Evolutionary conservation across 2,888 invertebrate species (phyloP).

Genomic region (Pherbina coryleti): DNA sequence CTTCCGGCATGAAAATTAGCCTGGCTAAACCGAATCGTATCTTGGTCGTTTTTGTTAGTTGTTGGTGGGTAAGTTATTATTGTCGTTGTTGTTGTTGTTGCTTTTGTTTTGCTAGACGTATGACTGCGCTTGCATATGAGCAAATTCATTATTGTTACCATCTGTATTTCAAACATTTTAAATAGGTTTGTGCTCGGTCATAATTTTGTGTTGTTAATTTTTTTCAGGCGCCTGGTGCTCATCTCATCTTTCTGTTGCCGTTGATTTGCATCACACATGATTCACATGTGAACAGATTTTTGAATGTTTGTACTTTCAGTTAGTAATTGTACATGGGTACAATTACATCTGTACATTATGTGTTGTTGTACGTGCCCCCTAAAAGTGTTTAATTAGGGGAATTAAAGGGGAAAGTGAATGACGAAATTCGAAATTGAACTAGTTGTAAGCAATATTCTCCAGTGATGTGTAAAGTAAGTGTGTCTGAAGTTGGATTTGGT

Average conservation of each 20-base stretch:
- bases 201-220: not conserved
- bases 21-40: not conserved
- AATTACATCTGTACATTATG: too few species aligned
- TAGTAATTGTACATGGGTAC: too few species aligned
- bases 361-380: not conserved
- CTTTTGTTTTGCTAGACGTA: not conserved
- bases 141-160: conserved; percentile 12
- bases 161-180: not conserved
- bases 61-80: not conserved
- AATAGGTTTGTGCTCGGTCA: not conserved
- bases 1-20: not conserved
- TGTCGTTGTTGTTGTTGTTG: too few species aligned
- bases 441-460: too few species aligned
- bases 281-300: not conserved
- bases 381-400: not conserved
- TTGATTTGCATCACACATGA: not conserved
- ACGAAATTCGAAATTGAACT: too few species aligned
- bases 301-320: not conserved
- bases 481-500: too few species aligned
- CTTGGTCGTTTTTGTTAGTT: not conserved
- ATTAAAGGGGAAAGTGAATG: too few species aligned
- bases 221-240: not conserved
- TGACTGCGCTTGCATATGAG: conserved; percentile 15
- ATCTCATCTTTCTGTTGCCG: not conserved
- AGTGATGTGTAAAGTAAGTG: too few species aligned